Base-by-base conservation (phyloP, 2,113 vertebrate species). In the Stegastes partitus region DNA sequence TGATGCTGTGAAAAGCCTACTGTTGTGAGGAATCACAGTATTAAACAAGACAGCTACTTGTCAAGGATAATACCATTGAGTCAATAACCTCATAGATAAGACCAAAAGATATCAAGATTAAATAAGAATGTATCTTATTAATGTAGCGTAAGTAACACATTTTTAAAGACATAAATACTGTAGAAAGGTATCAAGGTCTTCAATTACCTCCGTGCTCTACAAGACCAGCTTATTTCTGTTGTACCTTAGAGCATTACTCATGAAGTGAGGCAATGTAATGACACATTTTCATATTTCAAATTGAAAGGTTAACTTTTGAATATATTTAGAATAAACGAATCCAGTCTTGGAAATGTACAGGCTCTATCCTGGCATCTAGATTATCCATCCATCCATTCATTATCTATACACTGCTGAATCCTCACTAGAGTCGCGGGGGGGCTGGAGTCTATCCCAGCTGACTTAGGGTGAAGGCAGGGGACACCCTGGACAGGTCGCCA, bases 281-380 rank as follows among this genome's bases (percentile, higher is more conserved):
- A 11, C 42, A 51, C 7, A 25, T 69, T 74, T 68, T 34, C 47
- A 57, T 26, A 28, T 18, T 50, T 1, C 19, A 50, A 0, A 50
- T 42, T 64, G 39, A 37, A 22, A 31, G 34, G 59, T 45, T 47
- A 22, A 54, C 54, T 56, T 49, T 0, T 22, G 11, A 57, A 66
- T 23, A 44, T 5, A 51, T 55, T 26, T 47, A 26, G 1, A 62
- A 55, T 57, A 42, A 71, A 71, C 37, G 15, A 56, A 74, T 53
- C 0, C 6, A 45, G 44, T 37, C n/a, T 23, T 22, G 19, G 0
- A 26, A 51, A 51, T 18, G 11, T 16, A 61, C 69, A 61, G 11
- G 47, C 4, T 21, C 22, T 2, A 0, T 8, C 26, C 69, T 49
- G 45, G 26, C 63, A 65, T 65, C 44, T 19, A 50, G 25, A 26